Evolutionary conservation across 2,113 vertebrate species (phyloP).

Genomic region (Saccopteryx leptura): DNA sequence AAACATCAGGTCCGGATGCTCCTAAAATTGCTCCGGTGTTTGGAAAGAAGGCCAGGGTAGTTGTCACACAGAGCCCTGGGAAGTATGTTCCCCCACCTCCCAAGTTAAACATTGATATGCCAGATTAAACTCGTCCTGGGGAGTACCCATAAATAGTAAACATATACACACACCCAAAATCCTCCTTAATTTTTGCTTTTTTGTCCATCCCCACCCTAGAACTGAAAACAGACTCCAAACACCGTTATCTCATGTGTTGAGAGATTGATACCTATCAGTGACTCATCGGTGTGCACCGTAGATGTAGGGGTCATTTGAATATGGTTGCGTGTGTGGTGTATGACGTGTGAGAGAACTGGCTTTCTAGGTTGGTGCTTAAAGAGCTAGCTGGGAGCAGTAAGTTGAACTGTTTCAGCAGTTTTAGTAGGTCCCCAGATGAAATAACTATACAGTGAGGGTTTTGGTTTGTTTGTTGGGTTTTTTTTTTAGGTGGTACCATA

Average conservation of each 20-base stretch:
- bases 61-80: constrained; percentile 98
- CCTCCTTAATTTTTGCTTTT: constrained; percentile 31
- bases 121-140: constrained; percentile 90
- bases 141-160: not conserved
- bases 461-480: not conserved
- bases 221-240: constrained; percentile 76
- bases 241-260: constrained; percentile 82
- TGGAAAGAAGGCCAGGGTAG: constrained; percentile 97
- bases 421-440: not conserved
- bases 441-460: not conserved
- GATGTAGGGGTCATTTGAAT: not conserved
- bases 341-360: not conserved
- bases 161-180: not conserved
- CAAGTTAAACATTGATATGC: constrained; percentile 98
- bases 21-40: constrained; percentile 98
- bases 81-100: constrained; percentile 97
- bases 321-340: no score
- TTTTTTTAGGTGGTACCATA: constrained; percentile 26
- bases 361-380: not conserved
- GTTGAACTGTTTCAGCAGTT: constrained; percentile 38
- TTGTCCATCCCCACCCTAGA: constrained; percentile 64
- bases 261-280: constrained; percentile 67
- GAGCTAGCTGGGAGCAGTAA: not conserved
- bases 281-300: constrained; percentile 70
- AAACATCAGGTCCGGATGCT: constrained; percentile 92